Percentiles rank a stretch among this genome's conserved stretches.
phyloP scores from a whole-genome alignment of 64 coral and sea anemone genomes.

The Cladopsammia gracilis region DNA sequence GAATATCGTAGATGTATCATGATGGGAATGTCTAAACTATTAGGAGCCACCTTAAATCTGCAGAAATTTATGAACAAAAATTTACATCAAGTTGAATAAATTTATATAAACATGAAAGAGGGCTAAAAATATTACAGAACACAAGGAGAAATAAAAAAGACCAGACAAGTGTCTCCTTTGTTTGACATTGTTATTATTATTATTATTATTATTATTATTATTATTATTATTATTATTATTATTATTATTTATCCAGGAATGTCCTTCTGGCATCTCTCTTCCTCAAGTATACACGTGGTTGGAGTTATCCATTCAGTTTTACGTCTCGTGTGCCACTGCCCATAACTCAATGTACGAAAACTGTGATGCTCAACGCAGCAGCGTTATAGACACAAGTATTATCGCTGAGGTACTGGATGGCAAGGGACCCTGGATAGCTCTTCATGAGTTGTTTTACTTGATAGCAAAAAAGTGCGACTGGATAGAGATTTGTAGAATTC shows the following conservation, averaged over 20 bases:
- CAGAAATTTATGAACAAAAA: too few relatives aligned
- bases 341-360: conserved; percentile 40
- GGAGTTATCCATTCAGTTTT: conserved; percentile 94
- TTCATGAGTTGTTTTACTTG: conserved; percentile 88
- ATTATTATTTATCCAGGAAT: background rate
- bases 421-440: conserved; percentile 74
- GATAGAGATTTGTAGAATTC: conserved; percentile 86
- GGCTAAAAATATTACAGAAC: too few relatives aligned
- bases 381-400: conserved; percentile 46
- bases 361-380: conserved; percentile 16
- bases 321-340: conserved; percentile 83
- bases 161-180: too few relatives aligned
- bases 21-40: too few relatives aligned
- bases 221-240: background rate
- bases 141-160: too few relatives aligned
- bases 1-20: too few relatives aligned
- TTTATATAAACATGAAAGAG: too few relatives aligned
- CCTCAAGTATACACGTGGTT: conserved; percentile 83
- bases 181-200: too few relatives aligned
- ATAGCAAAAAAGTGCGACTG: conserved; percentile 90
- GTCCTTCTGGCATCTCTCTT: conserved; percentile 53
- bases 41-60: too few relatives aligned
- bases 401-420: conserved; percentile 64
- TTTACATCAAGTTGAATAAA: too few relatives aligned
- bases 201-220: too few relatives aligned